A percentile compares a stretch with the other conserved stretches of the same genome.
These are phyloP conservation scores for Leptosomus discolor DNA, from an alignment of 2,113 vertebrate genomes.

Conservation along the genomic window DNA sequence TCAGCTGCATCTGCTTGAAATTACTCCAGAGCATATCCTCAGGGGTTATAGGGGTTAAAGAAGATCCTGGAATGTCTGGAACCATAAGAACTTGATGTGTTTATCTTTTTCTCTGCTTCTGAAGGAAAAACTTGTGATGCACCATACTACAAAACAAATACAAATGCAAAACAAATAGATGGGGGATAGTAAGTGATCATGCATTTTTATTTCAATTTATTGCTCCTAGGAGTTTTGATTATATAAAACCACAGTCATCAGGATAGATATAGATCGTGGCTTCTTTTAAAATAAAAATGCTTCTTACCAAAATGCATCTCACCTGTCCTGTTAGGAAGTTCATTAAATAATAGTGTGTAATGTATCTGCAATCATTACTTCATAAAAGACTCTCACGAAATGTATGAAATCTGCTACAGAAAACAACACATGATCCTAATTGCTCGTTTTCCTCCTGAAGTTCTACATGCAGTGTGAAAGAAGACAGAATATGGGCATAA, in stretches of 20 bases:
- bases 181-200: neutral
- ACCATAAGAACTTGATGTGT: rapidly evolving
- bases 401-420: neutral
- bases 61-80: neutral
- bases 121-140: neutral
- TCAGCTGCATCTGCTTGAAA: neutral
- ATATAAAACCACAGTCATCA: neutral
- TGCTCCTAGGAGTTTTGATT: neutral
- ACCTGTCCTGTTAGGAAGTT: neutral
- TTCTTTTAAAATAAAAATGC: neutral
- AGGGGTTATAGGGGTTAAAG: neutral
- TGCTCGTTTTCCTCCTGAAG: neutral
- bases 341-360: neutral
- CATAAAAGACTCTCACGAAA: neutral
- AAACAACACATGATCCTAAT: neutral
- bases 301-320: neutral
- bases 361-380: neutral
- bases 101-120: neutral
- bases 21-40: neutral
- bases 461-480: neutral
- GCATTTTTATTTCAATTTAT: neutral
- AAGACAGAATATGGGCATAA: neutral
- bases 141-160: neutral
- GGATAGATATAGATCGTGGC: neutral
- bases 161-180: no score